Percentiles rank a stretch among this genome's conserved stretches.
These are phyloP conservation scores for Nymphalis polychloros DNA, from an alignment of 2,888 invertebrate genomes.

Conservation along the genomic window DNA sequence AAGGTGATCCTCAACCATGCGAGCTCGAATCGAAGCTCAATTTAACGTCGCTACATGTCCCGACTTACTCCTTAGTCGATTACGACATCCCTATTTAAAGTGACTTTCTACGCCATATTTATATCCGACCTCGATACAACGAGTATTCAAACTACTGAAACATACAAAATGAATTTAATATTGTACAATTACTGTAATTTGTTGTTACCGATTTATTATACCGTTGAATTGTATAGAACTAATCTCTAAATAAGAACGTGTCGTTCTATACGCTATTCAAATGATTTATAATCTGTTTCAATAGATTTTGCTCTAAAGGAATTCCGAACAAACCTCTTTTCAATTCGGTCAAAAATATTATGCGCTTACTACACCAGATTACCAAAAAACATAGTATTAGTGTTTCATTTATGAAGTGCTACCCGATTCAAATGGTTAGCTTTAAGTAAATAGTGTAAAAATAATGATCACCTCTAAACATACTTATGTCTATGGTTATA, in stretches of 20 bases:
- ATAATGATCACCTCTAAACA: too few species aligned
- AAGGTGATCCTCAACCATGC: not conserved
- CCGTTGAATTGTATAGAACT: slow-evolving; percentile 10
- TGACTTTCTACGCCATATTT: slow-evolving; percentile 29
- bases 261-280: slow-evolving; percentile 1
- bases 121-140: slow-evolving; percentile 25
- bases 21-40: not conserved
- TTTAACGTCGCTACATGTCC: not conserved
- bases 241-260: slow-evolving; percentile 11
- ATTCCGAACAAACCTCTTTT: not conserved
- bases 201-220: slow-evolving; percentile 23
- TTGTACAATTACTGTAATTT: slow-evolving; percentile 29
- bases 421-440: too few species aligned
- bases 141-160: slow-evolving; percentile 19
- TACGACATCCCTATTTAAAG: slow-evolving; percentile 8
- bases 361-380: too few species aligned
- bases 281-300: slow-evolving; percentile 5
- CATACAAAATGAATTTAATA: slow-evolving; percentile 24
- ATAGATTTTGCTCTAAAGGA: not conserved
- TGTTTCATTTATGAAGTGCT: too few species aligned
- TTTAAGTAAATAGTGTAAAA: too few species aligned
- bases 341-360: not conserved
- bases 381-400: too few species aligned
- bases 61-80: not conserved
- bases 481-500: too few species aligned